These are phyloP conservation scores for Conistra vaccinii DNA, from an alignment of 2,888 invertebrate species.

Conservation along the genomic window DNA sequence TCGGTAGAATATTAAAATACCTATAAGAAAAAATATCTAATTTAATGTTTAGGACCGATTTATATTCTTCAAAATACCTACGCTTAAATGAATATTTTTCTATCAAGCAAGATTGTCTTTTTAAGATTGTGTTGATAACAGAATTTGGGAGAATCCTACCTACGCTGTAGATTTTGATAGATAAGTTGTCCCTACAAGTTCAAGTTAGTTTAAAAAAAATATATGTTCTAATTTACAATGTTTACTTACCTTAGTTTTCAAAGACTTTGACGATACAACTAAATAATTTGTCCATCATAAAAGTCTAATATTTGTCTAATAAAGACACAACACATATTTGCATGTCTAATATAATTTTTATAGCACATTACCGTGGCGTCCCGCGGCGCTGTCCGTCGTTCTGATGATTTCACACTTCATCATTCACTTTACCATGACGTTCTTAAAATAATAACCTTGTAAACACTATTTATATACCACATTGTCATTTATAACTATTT, in stretches of 20 bases:
- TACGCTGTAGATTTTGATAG: not conserved
- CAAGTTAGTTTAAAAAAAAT: too few relatives aligned
- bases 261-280: conserved; percentile 5
- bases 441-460: conserved; percentile 47
- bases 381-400: conserved; percentile 48
- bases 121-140: not conserved
- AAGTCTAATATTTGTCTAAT: conserved; percentile 43
- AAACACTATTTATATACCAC: conserved; percentile 40
- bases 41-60: conserved; percentile 15
- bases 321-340: conserved; percentile 56
- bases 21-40: not conserved
- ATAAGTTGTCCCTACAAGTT: not conserved
- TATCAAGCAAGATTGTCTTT: not conserved
- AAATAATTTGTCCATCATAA: conserved; percentile 26
- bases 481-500: conserved; percentile 45
- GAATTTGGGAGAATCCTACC: not conserved
- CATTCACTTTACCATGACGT: conserved; percentile 39
- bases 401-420: conserved; percentile 64
- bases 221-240: not conserved
- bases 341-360: conserved; percentile 59
- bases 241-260: not conserved
- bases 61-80: conserved; percentile 11
- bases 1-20: conserved; percentile 13
- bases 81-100: conserved; percentile 15
- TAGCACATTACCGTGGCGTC: conserved; percentile 52